Base-by-base conservation (phyloP, 2,113 vertebrate species). In the Cariama cristata region DNA sequence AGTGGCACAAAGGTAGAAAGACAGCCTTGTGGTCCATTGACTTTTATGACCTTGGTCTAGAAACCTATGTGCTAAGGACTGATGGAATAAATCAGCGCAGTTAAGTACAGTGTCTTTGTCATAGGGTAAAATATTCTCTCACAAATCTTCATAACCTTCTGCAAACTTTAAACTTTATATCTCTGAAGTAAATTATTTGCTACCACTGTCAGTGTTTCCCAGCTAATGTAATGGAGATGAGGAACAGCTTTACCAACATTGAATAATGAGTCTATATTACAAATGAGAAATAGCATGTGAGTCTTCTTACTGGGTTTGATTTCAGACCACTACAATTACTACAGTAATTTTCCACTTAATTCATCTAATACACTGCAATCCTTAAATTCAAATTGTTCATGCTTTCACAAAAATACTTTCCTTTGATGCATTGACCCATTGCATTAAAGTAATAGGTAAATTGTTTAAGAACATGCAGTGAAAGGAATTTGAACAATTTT, bases 261-360 rank as follows among this genome's bases (percentile, higher is more conserved):
- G 55, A 74, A 58, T 66, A 92, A 44, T 1, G 2, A 86, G 11
- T 60, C 27, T 63, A 5, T 72, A 44, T 69, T 55, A 93, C 42
- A 88, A 93, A 87, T n/a, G 42, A 88, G 49, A 92, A 94, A 86
- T 73, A 77, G 27, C 49, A 76, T 50, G 18, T 52, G 59, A 88
- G 27, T 69, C 30, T 90, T 81, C 93, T 90, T 84, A 67, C 16
- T 12, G 55, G 55, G 60, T 92, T 80, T 87, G 47, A 84, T 92
- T 88, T 91, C 72, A 86, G 86, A 77, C 38, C 22, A 71, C 53
- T 74, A 45, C 6, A 7, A 88, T 82, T 95, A 74, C 59, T 50
- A 55, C 40, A 93, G 49, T 76, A 81, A 90, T 97, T 95, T 97
- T 94, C 82, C 55, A 88, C 58, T 86, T 84, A 94, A 92, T 90